Percentiles rank a stretch among this genome's conserved stretches.
Evolutionary conservation across 2,797 vertebrate species (phyloP).

Genomic region (Graptemys geographica): DNA sequence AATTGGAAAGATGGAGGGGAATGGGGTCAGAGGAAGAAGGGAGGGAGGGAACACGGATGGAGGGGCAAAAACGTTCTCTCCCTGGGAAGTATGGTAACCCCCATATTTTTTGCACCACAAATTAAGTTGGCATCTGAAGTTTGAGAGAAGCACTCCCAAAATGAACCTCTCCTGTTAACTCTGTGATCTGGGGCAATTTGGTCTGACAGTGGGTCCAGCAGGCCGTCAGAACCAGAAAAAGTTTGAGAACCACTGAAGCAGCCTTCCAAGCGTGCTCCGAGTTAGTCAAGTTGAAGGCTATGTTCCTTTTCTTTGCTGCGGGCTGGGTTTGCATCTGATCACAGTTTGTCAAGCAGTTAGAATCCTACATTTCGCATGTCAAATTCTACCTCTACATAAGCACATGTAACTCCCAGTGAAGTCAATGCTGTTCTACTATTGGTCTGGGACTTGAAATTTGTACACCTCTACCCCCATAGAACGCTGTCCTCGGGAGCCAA

Average conservation of each 20-base stretch:
- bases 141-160: background rate
- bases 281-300: background rate
- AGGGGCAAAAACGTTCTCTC: background rate
- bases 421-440: background rate
- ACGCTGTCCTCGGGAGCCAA: no score
- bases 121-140: background rate
- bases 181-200: background rate
- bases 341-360: background rate
- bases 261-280: rapidly evolving
- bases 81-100: background rate
- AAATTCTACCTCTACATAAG: background rate
- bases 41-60: background rate
- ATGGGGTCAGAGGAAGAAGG: background rate
- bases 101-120: background rate
- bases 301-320: rapidly evolving
- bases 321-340: background rate
- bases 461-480: no score
- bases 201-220: background rate
- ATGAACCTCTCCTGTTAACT: background rate
- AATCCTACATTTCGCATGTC: background rate
- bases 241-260: background rate
- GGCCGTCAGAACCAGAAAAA: background rate
- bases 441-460: background rate
- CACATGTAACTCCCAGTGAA: background rate
- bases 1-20: background rate